Base-by-base conservation (phyloP, 2,888 invertebrate species). In the Erebia palarica region DNA sequence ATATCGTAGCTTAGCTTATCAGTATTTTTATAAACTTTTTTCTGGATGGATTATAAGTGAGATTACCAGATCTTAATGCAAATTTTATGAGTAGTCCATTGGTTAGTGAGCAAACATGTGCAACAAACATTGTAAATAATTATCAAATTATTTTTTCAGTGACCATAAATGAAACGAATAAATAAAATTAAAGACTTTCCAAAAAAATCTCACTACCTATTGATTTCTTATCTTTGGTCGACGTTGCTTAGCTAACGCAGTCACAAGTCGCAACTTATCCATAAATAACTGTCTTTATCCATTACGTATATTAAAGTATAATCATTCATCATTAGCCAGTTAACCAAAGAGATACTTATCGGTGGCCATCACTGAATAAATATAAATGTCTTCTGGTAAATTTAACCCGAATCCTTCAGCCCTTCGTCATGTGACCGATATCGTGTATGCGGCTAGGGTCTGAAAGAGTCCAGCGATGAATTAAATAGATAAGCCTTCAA, bases 371-470 rank as follows among this genome's bases (percentile, higher is more conserved):
- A 83, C 80, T 85, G 86, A 88, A 89, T 90, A 89, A 91, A 90
- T 92, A 90, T 92, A 90, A 92, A 92, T 91, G 87, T 91, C 89
- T 92, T 92, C 92, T 90, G 89, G 86, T 92, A 91, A 92, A 93
- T 93, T 93, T 89, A 92, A 90, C 91, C 87, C 84, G 84, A 86
- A 90, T 89, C 91, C 88, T 85, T 85, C 80, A 84, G 82, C 79
- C 84, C 86, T 86, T 85, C 88, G 87, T 89, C 90, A 89, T 90
- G 89, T 90, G 91, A 84, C 91, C 88, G 90, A 90, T 90, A 92
- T 90, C 88, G 78, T 89, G 86, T 91, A 93, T 88, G 88, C 90
- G 90, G 88, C 86, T 89, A 88, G 88, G 87, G 87, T 86, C 85
- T 90, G 87, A 90, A 92, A 90, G 91, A 91, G 88, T 90, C 87